Conservation (phyloP, 2,113 vertebrate genomes). For the Rhagologus leucostigma region DNA sequence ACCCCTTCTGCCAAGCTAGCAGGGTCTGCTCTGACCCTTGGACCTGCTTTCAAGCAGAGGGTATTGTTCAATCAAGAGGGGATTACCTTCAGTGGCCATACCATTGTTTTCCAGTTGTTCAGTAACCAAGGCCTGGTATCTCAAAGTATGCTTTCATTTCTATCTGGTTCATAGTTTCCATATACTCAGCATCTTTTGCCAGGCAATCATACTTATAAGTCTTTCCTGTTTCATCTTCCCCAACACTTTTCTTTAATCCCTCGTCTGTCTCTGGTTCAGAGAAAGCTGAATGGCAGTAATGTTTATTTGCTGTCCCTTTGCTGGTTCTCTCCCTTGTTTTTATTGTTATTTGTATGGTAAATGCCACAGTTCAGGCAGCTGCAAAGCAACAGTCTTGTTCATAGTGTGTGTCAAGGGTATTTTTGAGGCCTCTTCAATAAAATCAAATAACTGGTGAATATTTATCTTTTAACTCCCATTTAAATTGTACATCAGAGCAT, state of each 20-base stretch:
- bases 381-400: background rate
- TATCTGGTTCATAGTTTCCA: too few species aligned
- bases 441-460: background rate
- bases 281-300: background rate
- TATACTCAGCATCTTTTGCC: too few species aligned
- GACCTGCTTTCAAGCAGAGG: too few species aligned
- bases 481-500: background rate
- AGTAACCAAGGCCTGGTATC: too few species aligned
- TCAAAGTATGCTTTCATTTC: too few species aligned
- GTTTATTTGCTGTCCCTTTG: background rate
- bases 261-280: background rate
- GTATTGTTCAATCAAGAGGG: too few species aligned
- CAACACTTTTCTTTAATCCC: background rate
- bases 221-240: too few species aligned
- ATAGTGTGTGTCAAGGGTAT: background rate
- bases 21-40: too few species aligned
- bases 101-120: too few species aligned
- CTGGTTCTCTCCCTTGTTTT: background rate
- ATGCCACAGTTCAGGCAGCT: background rate
- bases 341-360: background rate
- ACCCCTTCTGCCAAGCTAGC: too few species aligned
- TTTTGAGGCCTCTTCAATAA: background rate
- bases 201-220: too few species aligned
- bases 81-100: too few species aligned
- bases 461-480: background rate